Evolutionary conservation across 1,140 invertebrate genomes (phyloP), one percentile per base, ranked within the genome.

Genomic region (Tyrophagus putrescentiae): DNA sequence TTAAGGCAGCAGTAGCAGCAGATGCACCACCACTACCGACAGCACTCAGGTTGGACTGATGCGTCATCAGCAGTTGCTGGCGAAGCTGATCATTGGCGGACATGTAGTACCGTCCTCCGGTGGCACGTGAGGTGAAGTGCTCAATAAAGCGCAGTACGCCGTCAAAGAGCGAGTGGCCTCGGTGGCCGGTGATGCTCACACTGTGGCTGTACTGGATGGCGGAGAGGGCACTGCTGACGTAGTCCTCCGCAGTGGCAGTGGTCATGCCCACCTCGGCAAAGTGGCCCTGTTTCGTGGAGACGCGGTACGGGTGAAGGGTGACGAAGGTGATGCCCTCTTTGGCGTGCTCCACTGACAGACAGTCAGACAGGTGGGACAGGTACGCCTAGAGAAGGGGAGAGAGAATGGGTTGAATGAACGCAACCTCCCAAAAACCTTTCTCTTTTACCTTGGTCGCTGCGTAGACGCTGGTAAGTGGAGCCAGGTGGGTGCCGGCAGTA

Each of bases 371-470:
- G 7, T 87, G 91, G 18, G 84, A 79, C 0, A 93, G 82, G 74
- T 82, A 95, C 9, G 85, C 45, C 45, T 48, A 21, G 23, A 21
- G 31, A 48, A 13, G 45, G 21, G 45, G 9, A 6, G 31, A 48
- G 9, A 21, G 9, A 21, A 18, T 25, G 18, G 13, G 9, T 48
- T 48, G 23, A 48, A 13, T 3, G 32, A 28, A 27, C 79, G 78
- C 13, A 16, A n/a, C n/a, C 36, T 39, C 13, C 27, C 84, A 83
- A 59, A 95, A 83, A 72, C 86, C 91, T n/a, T 84, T 79, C 0
- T 92, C 1, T 21, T 5, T 21, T 54, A 28, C 5, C 29, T 61
- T 61, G 1, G 60, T 62, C 13, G 60, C 60, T n/a, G 62, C n/a
- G 48, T 61, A 61, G 16, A 62, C n/a, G 18, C n/a, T 25, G 3